Conservation (phyloP, 1,140 invertebrate genomes). For the Archivesica marissinica region DNA sequence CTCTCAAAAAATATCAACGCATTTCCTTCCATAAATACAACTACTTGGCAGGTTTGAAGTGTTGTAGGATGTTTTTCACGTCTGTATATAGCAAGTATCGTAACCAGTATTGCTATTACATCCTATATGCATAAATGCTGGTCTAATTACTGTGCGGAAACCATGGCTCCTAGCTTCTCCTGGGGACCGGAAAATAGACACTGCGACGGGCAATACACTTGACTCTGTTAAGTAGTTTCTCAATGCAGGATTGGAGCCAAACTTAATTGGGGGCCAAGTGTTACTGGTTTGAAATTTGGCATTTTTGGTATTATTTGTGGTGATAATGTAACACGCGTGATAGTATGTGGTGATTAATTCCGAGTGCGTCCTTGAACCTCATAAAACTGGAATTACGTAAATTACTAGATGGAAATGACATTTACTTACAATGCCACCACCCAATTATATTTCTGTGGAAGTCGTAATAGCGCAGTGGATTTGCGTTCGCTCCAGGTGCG, state of each 20-base stretch:
- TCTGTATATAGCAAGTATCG: conserved; percentile 28
- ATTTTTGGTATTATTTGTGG: conserved; percentile 38
- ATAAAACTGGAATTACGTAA: background rate
- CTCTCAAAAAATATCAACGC: conserved; percentile 16
- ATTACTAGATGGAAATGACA: no score
- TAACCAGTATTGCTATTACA: conserved; percentile 50
- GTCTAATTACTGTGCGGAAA: conserved; percentile 55
- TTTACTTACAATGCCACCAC: no score
- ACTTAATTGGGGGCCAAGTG: conserved; percentile 25
- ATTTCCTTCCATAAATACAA: conserved; percentile 18
- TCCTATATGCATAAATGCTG: conserved; percentile 13
- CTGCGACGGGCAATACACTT: conserved; percentile 48
- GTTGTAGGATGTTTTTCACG: conserved; percentile 56
- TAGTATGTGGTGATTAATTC: background rate
- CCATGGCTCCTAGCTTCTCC: conserved; percentile 46
- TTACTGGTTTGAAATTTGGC: conserved; percentile 15
- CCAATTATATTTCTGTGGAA: no score
- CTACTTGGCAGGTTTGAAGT: conserved; percentile 37
- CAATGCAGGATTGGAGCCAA: conserved; percentile 2
- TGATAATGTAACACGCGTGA: background rate
- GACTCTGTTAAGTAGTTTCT: conserved; percentile 14
- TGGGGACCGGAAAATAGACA: conserved; percentile 34
- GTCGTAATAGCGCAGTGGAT: no score
- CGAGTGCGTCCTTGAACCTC: conserved; percentile 7
- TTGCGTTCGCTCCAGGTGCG: no score